These are phyloP conservation scores for Oconnorella tubifera DNA, from an alignment of 2,888 invertebrate genomes.

Conservation along the genomic window DNA sequence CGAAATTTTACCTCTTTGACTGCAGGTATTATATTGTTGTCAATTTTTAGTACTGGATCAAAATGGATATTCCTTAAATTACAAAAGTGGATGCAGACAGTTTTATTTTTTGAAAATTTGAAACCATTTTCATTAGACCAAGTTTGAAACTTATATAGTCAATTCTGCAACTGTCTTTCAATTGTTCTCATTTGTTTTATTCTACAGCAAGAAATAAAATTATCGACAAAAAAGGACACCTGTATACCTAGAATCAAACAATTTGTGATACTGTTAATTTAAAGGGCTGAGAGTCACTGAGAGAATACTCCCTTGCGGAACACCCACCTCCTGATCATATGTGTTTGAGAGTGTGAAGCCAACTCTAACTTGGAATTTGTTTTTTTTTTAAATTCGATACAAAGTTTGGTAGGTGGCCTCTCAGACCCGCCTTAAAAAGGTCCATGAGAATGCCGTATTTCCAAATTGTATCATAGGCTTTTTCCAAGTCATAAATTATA, in stretches of 20 bases:
- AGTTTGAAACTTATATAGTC: conserved; percentile 1
- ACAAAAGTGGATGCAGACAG: conserved; percentile 28
- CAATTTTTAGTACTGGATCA: conserved; percentile 18
- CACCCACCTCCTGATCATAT: conserved; percentile 14
- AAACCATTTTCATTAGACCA: conserved; percentile 28
- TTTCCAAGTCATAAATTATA: conserved; percentile 31
- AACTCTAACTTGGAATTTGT: background rate
- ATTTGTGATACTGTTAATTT: no score
- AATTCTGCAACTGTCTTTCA: conserved; percentile 16
- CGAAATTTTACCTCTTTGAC: conserved; percentile 25
- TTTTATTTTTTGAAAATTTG: conserved; percentile 26
- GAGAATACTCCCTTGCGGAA: conserved; percentile 17
- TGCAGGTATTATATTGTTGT: conserved; percentile 21
- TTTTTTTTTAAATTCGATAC: conserved; percentile 8
- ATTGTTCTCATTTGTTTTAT: conserved; percentile 7
- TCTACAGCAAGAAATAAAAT: background rate
- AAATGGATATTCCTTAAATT: conserved; percentile 14
- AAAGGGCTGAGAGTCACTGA: conserved; percentile 23
- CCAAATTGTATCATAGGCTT: conserved; percentile 34
- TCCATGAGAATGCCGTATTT: conserved; percentile 26
- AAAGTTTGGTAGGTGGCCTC: conserved; percentile 29
- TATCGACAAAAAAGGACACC: background rate
- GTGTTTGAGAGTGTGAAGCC: background rate
- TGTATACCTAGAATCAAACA: no score
- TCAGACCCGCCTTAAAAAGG: conserved; percentile 27